Evolutionary conservation across 2,888 invertebrate species (phyloP).

Genomic region (Eupsilia transversa): DNA sequence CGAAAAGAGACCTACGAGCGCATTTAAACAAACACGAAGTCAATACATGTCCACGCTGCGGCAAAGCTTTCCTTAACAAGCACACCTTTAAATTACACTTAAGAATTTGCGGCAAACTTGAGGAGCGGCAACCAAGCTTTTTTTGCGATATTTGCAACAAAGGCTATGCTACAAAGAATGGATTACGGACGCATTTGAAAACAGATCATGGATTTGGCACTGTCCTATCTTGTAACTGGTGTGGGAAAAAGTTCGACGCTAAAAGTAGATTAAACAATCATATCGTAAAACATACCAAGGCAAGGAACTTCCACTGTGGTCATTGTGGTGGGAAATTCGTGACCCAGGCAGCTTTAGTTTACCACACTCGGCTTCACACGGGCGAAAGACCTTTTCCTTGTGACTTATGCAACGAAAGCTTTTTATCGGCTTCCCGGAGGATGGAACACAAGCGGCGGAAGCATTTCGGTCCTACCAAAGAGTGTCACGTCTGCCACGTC

Average conservation of each 20-base stretch:
- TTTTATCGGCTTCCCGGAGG: conserved; percentile 82
- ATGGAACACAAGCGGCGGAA: conserved; percentile 82
- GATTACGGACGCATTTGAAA: conserved; percentile 80
- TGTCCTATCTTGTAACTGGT: conserved; percentile 81
- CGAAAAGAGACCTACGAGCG: conserved; percentile 74
- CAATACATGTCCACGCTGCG: conserved; percentile 77
- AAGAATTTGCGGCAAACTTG: conserved; percentile 76
- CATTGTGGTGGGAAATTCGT: conserved; percentile 83
- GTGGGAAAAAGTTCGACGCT: conserved; percentile 82
- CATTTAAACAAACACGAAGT: conserved; percentile 81
- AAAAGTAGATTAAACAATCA: conserved; percentile 81
- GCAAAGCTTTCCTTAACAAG: conserved; percentile 77
- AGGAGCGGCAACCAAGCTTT: conserved; percentile 70
- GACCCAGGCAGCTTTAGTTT: conserved; percentile 80
- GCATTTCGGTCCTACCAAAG: conserved; percentile 81
- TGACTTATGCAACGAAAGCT: conserved; percentile 82
- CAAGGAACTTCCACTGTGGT: conserved; percentile 81
- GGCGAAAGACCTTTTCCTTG: conserved; percentile 84
- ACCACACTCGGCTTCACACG: conserved; percentile 84
- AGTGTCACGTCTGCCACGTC: conserved; percentile 79
- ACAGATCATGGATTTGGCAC: conserved; percentile 81
- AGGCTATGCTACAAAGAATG: conserved; percentile 79
- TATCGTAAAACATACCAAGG: conserved; percentile 84
- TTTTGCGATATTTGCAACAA: conserved; percentile 84
- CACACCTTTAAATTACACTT: conserved; percentile 77